Evolutionary conservation across 2,113 vertebrate species (phyloP), one percentile per base, ranked within the genome.

Genomic region (Myotis yumanensis): DNA sequence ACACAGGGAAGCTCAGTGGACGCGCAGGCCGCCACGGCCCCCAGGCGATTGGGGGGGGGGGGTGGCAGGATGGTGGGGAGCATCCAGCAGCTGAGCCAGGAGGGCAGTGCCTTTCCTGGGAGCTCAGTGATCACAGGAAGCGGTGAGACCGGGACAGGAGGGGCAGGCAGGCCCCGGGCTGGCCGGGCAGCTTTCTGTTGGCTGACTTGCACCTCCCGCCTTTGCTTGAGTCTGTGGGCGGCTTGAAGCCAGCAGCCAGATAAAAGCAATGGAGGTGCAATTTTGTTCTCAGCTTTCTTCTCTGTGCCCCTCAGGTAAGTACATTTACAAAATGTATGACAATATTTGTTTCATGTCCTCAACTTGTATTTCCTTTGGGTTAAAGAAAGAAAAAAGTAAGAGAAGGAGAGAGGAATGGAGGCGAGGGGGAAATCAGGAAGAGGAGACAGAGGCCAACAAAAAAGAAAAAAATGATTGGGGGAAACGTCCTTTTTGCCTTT

Each of bases 261-360:
- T 48, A 46, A 72, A 71, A 68, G 81, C 28, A 48, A 73, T 11
- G 32, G 73, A 79, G 79, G n/a, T 48, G 30, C 2, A 11, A 30
- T 80, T 95, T 86, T 86, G 43, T 85, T 90, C 75, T 86, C 66
- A 90, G 86, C 73, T 77, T 86, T 92, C 54, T 64, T 66, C 73
- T 87, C 66, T 4, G 94, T 90, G 35, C 69, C 43, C 86, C 79
- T 86, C 28, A 66, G 86, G 46, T 62, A 43, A 83, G 52, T n/a
- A 37, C 73, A 46, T 89, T 89, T 89, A 89, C 9, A 83, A 75
- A 40, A 80, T 83, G 51, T 83, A 37, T 86, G 76, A 73, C 11
- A 86, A 43, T 43, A 4, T 57, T 32, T 64, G 40, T 62, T 85
- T 76, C 51, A 25, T 77, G 16, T 84, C 48, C 35, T 87, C 69